Evolutionary conservation across 2,888 invertebrate genomes (phyloP).

Genomic region (Thereva unica): DNA sequence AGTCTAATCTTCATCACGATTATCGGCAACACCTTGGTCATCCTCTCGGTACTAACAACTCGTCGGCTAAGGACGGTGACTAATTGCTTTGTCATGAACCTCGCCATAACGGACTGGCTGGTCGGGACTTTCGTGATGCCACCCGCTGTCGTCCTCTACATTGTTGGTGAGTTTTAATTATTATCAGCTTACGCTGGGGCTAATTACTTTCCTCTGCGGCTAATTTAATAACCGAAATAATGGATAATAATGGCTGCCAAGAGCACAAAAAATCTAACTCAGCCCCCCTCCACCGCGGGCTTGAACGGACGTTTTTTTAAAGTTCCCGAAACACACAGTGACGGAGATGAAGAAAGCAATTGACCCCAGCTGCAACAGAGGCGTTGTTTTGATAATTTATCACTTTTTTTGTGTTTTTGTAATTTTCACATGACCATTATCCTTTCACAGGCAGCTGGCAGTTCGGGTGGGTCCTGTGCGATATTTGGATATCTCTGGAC

Average conservation of each 20-base stretch:
- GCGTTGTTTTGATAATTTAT: not conserved
- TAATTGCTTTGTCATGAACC: conserved; percentile 92
- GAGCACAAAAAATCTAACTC: not conserved
- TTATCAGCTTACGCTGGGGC: not conserved
- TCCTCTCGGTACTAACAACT: conserved; percentile 84
- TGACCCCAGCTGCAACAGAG: not conserved
- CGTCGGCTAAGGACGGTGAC: conserved; percentile 88
- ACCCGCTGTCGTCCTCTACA: conserved; percentile 83
- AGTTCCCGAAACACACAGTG: too few relatives aligned
- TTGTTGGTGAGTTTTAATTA: conserved; percentile 68
- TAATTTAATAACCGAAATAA: not conserved
- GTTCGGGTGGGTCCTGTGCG: conserved; percentile 85
- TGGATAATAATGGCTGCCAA: not conserved
- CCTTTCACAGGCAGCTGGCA: conserved; percentile 75
- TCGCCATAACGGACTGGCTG: conserved; percentile 90
- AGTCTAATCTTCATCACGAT: conserved; percentile 73
- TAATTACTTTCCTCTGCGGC: too few relatives aligned
- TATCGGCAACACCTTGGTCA: conserved; percentile 87
- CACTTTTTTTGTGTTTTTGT: conserved; percentile 5
- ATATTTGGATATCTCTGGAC: conserved; percentile 92
- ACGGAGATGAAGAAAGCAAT: not conserved
- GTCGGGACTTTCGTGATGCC: conserved; percentile 96
- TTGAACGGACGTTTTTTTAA: too few relatives aligned
- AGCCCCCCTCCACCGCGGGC: too few relatives aligned
- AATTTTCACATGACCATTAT: not conserved